Base-by-base conservation (phyloP, 2,888 invertebrate genomes). In the Tetropium fuscum region DNA sequence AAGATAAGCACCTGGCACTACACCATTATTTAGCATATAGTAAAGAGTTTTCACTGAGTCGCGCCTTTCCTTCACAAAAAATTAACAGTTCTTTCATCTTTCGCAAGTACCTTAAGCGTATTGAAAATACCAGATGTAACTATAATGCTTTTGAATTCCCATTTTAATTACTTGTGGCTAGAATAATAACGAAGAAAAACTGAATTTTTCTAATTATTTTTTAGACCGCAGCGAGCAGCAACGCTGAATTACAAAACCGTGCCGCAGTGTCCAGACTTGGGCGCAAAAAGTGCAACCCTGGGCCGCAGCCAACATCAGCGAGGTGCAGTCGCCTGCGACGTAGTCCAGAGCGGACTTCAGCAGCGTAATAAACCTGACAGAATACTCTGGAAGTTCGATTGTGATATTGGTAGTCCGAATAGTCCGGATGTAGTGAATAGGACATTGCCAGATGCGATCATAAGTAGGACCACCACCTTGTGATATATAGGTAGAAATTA, bases 271-370 rank as follows among this genome's bases (percentile, higher is more conserved):
- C 77, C 78, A 2, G 65, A 68, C 43, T 15, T 68, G 27, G 64
- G 75, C 30, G 47, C 45, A 1, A 60, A 19, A 54, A 64, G 61
- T 53, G 60, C 61, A 38, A 55, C 68, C 3, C 27, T 64, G 47
- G 63, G 66, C 1, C 49, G 64, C 10, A 38, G 8, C 40, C 38
- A 40, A 34, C 10, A 18, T n/a, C 43, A 43, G 16, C 25, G 25
- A 6, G 25, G 34, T 49, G 56, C 64, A 85, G 93, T 62, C 93
- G 94, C 15, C 79, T 97, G 70, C 92, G 97, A 80, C 85, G 94
- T 68, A 94, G 98, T 53, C 93, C 96, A 48, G 91, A 93, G 79
- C 93, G 95, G 74, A 94, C 96, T 83, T 90, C 94, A n/a, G 90
- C 94, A 6, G n/a, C 32, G 32, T 19, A 94, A 57, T 93, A 95